Base-by-base conservation (phyloP, 2,888 invertebrate species). In the Bembecia ichneumoniformis region DNA sequence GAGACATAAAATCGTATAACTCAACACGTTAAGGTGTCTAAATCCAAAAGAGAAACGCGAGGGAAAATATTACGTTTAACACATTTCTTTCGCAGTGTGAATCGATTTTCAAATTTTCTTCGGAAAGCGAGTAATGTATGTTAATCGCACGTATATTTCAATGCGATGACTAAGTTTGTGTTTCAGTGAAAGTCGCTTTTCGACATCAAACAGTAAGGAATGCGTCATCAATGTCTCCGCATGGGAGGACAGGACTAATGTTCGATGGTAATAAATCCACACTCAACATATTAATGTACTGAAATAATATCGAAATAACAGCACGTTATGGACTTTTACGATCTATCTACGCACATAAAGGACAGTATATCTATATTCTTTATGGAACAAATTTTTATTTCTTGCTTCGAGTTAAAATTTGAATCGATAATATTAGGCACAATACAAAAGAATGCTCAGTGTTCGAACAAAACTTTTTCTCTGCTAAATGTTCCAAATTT, bases 171-270 rank as follows among this genome's bases (percentile, higher is more conserved):
- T 28, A 28, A 1, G 1, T 13, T 7, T 11, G 13, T 40, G 40
- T n/a, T 40, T 40, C 40, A 28, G 28, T 28, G 28, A 3, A 40
- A 40, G 40, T 40, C 40, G 13, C 51, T 57, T 65, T 68, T 61
- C 50, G 63, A 52, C 60, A 61, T 63, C 59, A 63, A 65, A 61
- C 63, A 59, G 60, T 63, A 57, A 61, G 55, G 55, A 58, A 63
- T 63, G 56, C 51, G 62, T 63, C 69, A 64, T 76, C 65, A 73
- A 71, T 60, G 63, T 65, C 68, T 53, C 63, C 57, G 63, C 61
- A 61, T 66, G 66, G 57, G 53, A 55, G 60, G 63, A 64, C 67
- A 63, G 71, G 67, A 35, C 50, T 51, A 50, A 52, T 58, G 54
- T 52, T 48, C 51, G 50, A 50, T 51, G 53, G 56, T 53, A 56